phyloP scores from a whole-genome alignment of 2,888 invertebrate genomes.

The Caenorhabditis doughertyi region DNA sequence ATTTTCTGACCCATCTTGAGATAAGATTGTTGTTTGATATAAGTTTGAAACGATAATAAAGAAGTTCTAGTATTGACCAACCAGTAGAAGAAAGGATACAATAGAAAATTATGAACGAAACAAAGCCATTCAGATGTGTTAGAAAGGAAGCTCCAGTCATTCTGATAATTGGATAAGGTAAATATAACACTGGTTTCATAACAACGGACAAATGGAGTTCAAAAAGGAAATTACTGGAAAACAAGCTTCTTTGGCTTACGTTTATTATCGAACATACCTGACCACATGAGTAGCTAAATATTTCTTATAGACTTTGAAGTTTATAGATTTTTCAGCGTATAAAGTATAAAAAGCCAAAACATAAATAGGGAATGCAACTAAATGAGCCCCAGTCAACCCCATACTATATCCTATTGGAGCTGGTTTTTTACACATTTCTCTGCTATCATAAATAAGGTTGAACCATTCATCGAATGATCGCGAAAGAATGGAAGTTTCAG shows the following conservation, averaged over 20 bases:
- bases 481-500: slow-evolving; percentile 34
- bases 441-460: slow-evolving; percentile 44
- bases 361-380: slow-evolving; percentile 57
- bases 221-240: slow-evolving; percentile 54
- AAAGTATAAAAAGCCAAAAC: slow-evolving; percentile 43
- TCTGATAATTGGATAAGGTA: slow-evolving; percentile 36
- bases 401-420: slow-evolving; percentile 48
- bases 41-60: slow-evolving; percentile 56
- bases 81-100: slow-evolving; percentile 32
- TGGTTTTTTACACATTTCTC: slow-evolving; percentile 43
- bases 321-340: slow-evolving; percentile 35
- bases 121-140: slow-evolving; percentile 37
- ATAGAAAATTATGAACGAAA: slow-evolving; percentile 42
- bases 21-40: slow-evolving; percentile 19
- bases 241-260: too few species aligned
- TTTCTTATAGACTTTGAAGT: slow-evolving; percentile 48
- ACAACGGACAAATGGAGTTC: slow-evolving; percentile 41
- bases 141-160: slow-evolving; percentile 42
- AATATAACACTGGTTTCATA: slow-evolving; percentile 53
- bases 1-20: slow-evolving; percentile 32
- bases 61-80: slow-evolving; percentile 54
- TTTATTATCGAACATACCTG: neutral
- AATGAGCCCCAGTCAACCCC: slow-evolving; percentile 41
- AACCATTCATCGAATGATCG: slow-evolving; percentile 46
- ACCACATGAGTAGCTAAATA: slow-evolving; percentile 49